Evolutionary conservation across 2,113 vertebrate genomes (phyloP).

Genomic region (Aspiorhynchus laticeps): DNA sequence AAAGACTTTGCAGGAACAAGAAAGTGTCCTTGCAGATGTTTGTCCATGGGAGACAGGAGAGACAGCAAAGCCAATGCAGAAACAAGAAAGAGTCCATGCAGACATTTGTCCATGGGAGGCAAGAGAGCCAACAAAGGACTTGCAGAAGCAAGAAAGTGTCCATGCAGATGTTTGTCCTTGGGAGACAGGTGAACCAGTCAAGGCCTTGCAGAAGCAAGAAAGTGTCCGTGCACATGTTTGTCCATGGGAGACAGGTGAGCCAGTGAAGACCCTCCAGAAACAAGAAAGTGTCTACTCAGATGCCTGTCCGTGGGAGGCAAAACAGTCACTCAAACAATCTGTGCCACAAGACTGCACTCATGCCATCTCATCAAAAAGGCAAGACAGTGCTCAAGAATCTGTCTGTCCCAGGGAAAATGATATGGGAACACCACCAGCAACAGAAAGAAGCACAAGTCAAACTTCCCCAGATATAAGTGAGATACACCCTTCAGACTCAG

Average conservation of each 20-base stretch:
- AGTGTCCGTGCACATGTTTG: not conserved
- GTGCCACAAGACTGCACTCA: conserved; percentile 21
- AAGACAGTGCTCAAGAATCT: conserved; percentile 27
- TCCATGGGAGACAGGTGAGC: not conserved
- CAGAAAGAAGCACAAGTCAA: conserved; percentile 27
- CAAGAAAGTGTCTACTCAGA: conserved; percentile 21
- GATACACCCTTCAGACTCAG: conserved; percentile 24
- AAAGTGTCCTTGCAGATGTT: no score
- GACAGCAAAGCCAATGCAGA: no score
- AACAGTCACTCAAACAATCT: conserved; percentile 21
- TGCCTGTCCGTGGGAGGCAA: conserved; percentile 47
- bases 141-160: no score
- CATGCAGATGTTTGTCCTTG: no score
- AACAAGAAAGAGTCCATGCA: no score
- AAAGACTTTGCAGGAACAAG: no score
- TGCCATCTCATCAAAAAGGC: conserved; percentile 7
- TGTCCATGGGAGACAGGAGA: no score
- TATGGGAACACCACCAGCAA: not conserved
- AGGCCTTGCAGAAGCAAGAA: not conserved
- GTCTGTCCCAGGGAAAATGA: not conserved
- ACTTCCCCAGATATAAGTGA: not conserved
- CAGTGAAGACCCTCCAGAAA: conserved; percentile 6
- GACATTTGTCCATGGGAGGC: no score
- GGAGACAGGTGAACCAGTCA: fast-evolving
- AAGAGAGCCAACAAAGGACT: no score